phyloP scores from a whole-genome alignment of 2,113 vertebrate species.

The Notarius lentiginosus region DNA sequence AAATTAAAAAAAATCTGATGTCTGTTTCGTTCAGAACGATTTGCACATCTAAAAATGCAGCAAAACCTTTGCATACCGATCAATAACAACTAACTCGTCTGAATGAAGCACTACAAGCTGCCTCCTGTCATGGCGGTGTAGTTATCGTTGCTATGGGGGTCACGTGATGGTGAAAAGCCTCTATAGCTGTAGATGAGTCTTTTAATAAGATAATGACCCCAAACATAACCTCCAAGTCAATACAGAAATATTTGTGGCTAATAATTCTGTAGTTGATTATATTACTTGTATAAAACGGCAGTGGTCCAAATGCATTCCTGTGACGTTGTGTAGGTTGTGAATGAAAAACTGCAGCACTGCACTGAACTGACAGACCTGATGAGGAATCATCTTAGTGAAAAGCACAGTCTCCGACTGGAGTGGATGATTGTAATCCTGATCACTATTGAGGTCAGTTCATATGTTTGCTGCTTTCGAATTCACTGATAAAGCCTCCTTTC shows the following conservation, averaged over 20 bases:
- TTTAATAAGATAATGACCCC: not conserved
- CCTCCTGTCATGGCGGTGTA: no score
- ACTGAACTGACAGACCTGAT: slow-evolving; percentile 93
- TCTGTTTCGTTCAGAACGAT: no score
- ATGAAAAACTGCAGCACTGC: slow-evolving; percentile 96
- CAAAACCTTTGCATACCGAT: no score
- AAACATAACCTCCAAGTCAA: not conserved
- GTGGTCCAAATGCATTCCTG: no score
- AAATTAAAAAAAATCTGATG: no score
- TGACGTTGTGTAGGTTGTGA: slow-evolving; percentile 82
- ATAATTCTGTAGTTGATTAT: not conserved
- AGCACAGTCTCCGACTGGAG: slow-evolving; percentile 87
- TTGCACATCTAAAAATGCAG: no score
- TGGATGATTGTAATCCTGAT: slow-evolving; percentile 99
- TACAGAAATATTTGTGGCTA: not conserved
- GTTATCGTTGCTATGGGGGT: no score
- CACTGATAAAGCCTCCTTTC: not conserved
- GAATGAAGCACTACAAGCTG: no score
- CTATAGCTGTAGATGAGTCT: not conserved
- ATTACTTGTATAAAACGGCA: not conserved
- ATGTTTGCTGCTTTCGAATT: not conserved
- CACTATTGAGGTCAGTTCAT: slow-evolving; percentile 85
- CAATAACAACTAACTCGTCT: no score
- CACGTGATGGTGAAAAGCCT: no score
- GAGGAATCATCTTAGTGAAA: slow-evolving; percentile 93